These are phyloP conservation scores for Monochamus alternatus DNA, from an alignment of 2,888 invertebrate species.

Conservation along the genomic window DNA sequence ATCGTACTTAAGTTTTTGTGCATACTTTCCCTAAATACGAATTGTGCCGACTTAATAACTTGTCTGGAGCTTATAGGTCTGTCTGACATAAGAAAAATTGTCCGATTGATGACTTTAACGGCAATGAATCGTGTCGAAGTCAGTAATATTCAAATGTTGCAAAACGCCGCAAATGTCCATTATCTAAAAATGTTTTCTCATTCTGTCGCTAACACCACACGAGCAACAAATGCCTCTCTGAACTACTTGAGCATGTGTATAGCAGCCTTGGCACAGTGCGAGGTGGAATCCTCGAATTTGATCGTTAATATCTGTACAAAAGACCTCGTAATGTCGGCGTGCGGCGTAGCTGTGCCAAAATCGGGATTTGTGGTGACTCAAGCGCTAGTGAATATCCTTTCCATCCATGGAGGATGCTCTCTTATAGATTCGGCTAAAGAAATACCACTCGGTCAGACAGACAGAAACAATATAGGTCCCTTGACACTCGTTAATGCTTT, in stretches of 20 bases:
- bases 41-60: slow-evolving; percentile 63
- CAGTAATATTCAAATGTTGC: slow-evolving; percentile 57
- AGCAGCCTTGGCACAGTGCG: slow-evolving; percentile 74
- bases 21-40: slow-evolving; percentile 65
- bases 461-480: slow-evolving; percentile 62
- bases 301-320: slow-evolving; percentile 76
- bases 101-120: slow-evolving; percentile 76
- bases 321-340: slow-evolving; percentile 71
- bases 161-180: slow-evolving; percentile 57
- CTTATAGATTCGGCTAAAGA: slow-evolving; percentile 67
- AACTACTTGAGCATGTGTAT: slow-evolving; percentile 69
- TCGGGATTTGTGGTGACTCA: slow-evolving; percentile 75
- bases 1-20: slow-evolving; percentile 75
- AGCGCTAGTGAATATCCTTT: slow-evolving; percentile 75
- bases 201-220: slow-evolving; percentile 61
- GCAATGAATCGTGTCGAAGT: slow-evolving; percentile 74
- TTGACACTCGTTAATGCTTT: slow-evolving; percentile 76
- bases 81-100: slow-evolving; percentile 75
- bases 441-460: slow-evolving; percentile 52
- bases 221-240: slow-evolving; percentile 65
- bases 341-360: slow-evolving; percentile 64
- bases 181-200: slow-evolving; percentile 63
- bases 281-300: slow-evolving; percentile 73
- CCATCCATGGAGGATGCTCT: slow-evolving; percentile 70
- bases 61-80: slow-evolving; percentile 70